phyloP scores from a whole-genome alignment of 2,888 invertebrate genomes.

The Aphelenchoides bicaudatus region DNA sequence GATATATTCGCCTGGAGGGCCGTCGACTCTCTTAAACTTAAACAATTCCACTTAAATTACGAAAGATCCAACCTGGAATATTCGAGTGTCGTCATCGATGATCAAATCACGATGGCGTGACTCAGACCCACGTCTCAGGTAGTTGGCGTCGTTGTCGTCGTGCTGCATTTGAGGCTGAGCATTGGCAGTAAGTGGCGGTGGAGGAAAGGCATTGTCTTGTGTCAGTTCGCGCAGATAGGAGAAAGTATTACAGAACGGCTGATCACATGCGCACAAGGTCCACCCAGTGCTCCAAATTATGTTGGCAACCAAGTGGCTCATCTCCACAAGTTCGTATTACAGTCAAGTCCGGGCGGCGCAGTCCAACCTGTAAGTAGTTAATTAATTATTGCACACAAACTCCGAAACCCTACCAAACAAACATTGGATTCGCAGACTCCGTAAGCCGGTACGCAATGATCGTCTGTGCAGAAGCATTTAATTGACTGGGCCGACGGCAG shows the following conservation, averaged over 20 bases:
- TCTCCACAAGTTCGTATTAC: conserved; percentile 45
- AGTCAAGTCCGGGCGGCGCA: conserved; percentile 18
- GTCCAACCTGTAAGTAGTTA: conserved; percentile 4
- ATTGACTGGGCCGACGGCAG: conserved; percentile 22
- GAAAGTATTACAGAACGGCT: conserved; percentile 58
- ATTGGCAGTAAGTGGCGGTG: not conserved
- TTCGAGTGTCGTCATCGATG: conserved; percentile 17
- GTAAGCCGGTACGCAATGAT: conserved; percentile 52
- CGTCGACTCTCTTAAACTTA: conserved; percentile 21
- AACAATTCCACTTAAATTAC: not conserved
- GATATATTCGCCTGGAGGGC: conserved; percentile 35
- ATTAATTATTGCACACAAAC: not conserved
- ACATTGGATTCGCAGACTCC: conserved; percentile 56
- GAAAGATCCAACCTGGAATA: too few species aligned
- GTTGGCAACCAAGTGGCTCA: conserved; percentile 42
- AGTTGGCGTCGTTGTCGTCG: not conserved
- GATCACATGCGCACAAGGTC: conserved; percentile 59
- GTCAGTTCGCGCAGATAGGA: conserved; percentile 43
- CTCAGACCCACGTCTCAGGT: not conserved
- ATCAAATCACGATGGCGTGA: not conserved
- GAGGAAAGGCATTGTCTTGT: conserved; percentile 3
- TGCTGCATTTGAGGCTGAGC: not conserved
- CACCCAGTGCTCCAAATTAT: conserved; percentile 50
- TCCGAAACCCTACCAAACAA: conserved; percentile 52
- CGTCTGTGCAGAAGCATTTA: conserved; percentile 47